A percentile compares a stretch with the other conserved stretches of the same genome.
Evolutionary conservation across 2,797 vertebrate genomes (phyloP).

Genomic region (Hafferia zeledoni): DNA sequence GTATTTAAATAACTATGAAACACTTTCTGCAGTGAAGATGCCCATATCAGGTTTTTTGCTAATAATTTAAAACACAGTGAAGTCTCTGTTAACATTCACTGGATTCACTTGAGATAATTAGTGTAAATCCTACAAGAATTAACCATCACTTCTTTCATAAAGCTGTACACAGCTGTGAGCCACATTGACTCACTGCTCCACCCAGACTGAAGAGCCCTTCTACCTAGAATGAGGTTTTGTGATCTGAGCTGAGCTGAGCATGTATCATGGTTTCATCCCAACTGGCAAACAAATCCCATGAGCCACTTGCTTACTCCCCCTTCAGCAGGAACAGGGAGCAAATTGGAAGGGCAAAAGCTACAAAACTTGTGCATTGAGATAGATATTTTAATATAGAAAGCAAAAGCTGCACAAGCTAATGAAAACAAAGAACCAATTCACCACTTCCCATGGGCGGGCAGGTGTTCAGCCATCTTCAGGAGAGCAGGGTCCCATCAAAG

Average conservation of each 20-base stretch:
- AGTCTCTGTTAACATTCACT: background rate
- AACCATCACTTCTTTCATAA: background rate
- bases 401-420: background rate
- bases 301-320: background rate
- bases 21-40: background rate
- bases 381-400: background rate
- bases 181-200: background rate
- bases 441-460: background rate
- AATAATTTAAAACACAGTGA: background rate
- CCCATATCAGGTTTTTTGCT: background rate
- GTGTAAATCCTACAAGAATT: background rate
- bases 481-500: background rate
- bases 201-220: background rate
- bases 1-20: background rate
- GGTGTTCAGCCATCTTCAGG: background rate
- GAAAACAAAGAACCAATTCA: background rate
- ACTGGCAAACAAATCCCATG: background rate
- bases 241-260: background rate
- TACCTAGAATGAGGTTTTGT: rapidly evolving
- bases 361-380: background rate
- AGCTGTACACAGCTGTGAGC: too few species aligned
- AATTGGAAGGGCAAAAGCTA: background rate
- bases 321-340: background rate
- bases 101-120: background rate
- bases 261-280: background rate